Evolutionary conservation across 1,140 invertebrate genomes (phyloP).

Genomic region (Hypothenemus hampei): DNA sequence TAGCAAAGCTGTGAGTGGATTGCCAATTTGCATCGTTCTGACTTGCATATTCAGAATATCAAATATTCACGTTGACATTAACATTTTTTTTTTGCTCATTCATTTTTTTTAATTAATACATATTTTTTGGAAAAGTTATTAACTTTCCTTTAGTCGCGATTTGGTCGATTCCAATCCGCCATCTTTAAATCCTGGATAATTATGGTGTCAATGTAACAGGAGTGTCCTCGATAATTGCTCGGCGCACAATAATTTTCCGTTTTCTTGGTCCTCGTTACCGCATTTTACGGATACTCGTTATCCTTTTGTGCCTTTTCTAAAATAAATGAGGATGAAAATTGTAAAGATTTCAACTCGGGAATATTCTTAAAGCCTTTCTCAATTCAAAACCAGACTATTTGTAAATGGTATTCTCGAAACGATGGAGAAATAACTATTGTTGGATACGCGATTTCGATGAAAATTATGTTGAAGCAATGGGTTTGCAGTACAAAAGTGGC

Average conservation of each 20-base stretch:
- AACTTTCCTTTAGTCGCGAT: neutral
- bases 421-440: no score
- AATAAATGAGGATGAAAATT: conserved; percentile 25
- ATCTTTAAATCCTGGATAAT: conserved; percentile 18
- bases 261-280: conserved; percentile 24
- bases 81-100: neutral
- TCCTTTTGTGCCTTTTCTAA: conserved; percentile 15
- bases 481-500: no score
- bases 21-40: no score
- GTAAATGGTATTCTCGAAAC: no score
- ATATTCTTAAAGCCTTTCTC: neutral
- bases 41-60: neutral
- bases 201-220: conserved; percentile 16
- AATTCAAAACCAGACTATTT: neutral
- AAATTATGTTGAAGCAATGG: no score
- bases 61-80: no score
- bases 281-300: conserved; percentile 17
- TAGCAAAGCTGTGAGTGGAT: no score
- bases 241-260: conserved; percentile 23
- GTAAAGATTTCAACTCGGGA: conserved; percentile 5
- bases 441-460: no score
- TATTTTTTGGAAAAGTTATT: neutral
- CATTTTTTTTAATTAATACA: neutral
- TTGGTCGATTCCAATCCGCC: conserved; percentile 2
- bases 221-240: conserved; percentile 20